A percentile compares a stretch with the other conserved stretches of the same genome.
Evolutionary conservation across 2,113 vertebrate species (phyloP).

Genomic region (Ctenomys sociabilis): DNA sequence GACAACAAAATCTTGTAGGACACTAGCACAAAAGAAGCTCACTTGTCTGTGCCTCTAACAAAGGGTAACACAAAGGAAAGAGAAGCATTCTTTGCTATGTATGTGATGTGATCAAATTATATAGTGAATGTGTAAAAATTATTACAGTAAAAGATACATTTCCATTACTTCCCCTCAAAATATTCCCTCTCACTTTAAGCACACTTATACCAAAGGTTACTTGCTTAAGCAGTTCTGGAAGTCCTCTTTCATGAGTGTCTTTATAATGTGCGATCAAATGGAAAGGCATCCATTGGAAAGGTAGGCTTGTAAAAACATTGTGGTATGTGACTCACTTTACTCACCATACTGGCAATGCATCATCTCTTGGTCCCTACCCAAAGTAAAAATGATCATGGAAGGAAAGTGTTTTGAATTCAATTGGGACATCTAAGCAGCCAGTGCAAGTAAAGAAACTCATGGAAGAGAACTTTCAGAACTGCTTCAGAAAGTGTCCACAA

Average conservation of each 20-base stretch:
- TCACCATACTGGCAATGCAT: background rate
- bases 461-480: background rate
- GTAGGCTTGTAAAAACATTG: background rate
- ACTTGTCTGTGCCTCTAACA: constrained; percentile 13
- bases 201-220: background rate
- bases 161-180: background rate
- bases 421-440: background rate
- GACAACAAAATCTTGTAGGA: constrained; percentile 9
- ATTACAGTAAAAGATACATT: background rate
- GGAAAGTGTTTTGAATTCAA: background rate
- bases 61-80: constrained; percentile 32
- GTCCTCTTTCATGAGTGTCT: background rate
- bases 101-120: background rate
- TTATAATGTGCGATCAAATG: background rate
- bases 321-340: background rate
- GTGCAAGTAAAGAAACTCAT: background rate
- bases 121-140: background rate
- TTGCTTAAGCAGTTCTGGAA: background rate
- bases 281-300: background rate
- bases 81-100: background rate
- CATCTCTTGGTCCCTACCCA: background rate
- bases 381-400: background rate
- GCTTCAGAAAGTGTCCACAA: background rate
- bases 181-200: too few species aligned
- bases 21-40: background rate